A percentile compares a stretch with the other conserved stretches of the same genome.
Conservation (phyloP, 1,140 invertebrate genomes). For the Berghia stephanieae region DNA sequence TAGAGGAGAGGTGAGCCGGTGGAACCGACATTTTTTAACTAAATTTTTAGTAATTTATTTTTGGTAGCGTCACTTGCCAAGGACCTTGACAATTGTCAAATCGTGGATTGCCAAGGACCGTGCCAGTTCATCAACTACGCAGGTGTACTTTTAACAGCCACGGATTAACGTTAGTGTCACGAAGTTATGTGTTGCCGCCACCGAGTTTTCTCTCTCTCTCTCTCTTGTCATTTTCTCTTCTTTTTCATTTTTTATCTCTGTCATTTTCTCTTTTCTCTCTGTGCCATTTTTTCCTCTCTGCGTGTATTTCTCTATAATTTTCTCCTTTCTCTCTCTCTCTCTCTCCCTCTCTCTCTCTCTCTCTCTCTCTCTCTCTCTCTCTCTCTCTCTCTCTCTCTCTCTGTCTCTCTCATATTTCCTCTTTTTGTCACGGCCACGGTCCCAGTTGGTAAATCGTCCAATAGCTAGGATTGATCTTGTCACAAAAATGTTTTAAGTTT, state of each 20-base stretch:
- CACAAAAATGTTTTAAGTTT: neutral
- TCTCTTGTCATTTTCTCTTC: no score
- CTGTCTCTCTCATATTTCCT: no score
- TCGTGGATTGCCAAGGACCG: no score
- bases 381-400: constrained; percentile 24
- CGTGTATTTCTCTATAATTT: no score
- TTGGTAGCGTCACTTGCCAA: neutral
- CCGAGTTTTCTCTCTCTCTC: neutral
- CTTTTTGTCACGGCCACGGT: neutral
- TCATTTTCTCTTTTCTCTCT: no score
- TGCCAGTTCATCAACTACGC: no score
- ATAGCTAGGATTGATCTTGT: neutral
- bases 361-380: neutral
- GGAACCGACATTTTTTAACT: no score
- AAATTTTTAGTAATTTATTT: neutral
- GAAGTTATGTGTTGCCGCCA: neutral
- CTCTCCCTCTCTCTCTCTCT: neutral
- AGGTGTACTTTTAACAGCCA: neutral
- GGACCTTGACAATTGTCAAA: no score
- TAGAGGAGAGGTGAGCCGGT: no score
- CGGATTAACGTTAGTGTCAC: no score
- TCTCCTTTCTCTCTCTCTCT: neutral
- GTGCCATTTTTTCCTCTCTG: no score
- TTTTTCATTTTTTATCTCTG: no score
- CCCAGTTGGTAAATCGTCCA: neutral